Conservation (phyloP, 2,113 vertebrate species). For the Mobula hypostoma region DNA sequence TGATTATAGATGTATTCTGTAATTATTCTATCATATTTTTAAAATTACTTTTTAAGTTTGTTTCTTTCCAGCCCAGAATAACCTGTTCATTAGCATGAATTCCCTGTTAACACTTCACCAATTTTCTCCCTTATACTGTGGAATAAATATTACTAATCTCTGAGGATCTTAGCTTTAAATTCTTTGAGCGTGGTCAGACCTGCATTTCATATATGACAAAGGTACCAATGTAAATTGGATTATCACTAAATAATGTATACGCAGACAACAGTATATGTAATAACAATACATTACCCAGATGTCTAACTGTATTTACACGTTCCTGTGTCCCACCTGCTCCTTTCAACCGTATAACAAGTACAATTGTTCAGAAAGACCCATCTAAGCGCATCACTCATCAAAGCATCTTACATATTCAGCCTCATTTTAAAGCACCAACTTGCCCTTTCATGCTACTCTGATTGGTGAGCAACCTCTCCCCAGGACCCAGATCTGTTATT, state of each 20-base stretch:
- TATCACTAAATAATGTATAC: constrained; percentile 7
- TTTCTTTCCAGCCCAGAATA: not conserved
- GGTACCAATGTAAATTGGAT: not conserved
- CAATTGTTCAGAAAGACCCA: not conserved
- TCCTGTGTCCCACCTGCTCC: not conserved
- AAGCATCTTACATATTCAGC: not conserved
- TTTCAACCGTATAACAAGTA: not conserved
- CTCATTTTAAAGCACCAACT: not conserved
- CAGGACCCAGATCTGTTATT: too few relatives aligned
- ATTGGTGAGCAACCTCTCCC: too few relatives aligned
- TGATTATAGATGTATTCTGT: not conserved
- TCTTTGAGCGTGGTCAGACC: not conserved
- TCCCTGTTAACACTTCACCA: not conserved
- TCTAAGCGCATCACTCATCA: not conserved
- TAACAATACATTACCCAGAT: constrained; percentile 13
- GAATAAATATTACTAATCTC: not conserved
- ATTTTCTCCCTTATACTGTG: not conserved
- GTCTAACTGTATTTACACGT: not conserved
- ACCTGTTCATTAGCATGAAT: not conserved
- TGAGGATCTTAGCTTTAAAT: not conserved
- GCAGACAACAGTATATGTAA: constrained; percentile 6
- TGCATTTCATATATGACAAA: not conserved
- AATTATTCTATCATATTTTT: not conserved
- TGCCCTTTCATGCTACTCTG: too few relatives aligned
- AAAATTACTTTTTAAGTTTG: not conserved